A percentile compares a stretch with the other conserved stretches of the same genome.
phyloP scores from a whole-genome alignment of 1,140 invertebrate genomes.

The Eumeta japonica region DNA sequence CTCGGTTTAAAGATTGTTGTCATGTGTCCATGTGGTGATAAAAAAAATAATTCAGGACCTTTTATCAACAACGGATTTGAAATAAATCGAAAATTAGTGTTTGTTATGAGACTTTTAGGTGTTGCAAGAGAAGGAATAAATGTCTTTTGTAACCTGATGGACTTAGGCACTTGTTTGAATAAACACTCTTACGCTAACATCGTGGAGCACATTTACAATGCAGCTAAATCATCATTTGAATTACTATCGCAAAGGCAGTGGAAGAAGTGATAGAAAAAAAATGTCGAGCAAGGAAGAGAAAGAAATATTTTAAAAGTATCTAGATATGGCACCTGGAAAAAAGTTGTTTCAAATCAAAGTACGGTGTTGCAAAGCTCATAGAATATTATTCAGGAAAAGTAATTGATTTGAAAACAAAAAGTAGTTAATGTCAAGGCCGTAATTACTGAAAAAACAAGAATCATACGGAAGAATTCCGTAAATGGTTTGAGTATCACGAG shows the following conservation, averaged over 20 bases:
- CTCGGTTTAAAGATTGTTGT: too few relatives aligned
- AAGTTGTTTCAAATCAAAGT: background rate
- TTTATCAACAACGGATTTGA: background rate
- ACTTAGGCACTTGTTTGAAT: slow-evolving; percentile 2
- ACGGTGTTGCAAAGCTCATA: background rate
- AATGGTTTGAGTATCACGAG: slow-evolving; percentile 7
- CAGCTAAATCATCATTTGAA: background rate
- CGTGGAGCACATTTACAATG: background rate
- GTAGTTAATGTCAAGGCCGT: background rate
- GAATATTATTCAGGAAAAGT: background rate
- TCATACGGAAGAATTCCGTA: background rate
- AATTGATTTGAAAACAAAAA: background rate
- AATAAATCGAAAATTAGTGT: slow-evolving; percentile 13
- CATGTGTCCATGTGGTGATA: too few relatives aligned
- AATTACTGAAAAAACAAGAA: background rate
- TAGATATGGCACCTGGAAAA: background rate
- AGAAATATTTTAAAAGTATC: slow-evolving; percentile 10
- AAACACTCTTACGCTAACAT: background rate
- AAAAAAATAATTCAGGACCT: background rate
- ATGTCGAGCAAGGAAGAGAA: slow-evolving; percentile 8
- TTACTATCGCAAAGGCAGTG: background rate
- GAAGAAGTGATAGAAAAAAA: slow-evolving; percentile 2
- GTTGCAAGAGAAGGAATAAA: slow-evolving; percentile 15
- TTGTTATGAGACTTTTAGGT: slow-evolving; percentile 18
- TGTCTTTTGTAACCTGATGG: slow-evolving; percentile 20